Base-by-base conservation (phyloP, 2,888 invertebrate species). In the Scelioninae gen. 1 region DNA sequence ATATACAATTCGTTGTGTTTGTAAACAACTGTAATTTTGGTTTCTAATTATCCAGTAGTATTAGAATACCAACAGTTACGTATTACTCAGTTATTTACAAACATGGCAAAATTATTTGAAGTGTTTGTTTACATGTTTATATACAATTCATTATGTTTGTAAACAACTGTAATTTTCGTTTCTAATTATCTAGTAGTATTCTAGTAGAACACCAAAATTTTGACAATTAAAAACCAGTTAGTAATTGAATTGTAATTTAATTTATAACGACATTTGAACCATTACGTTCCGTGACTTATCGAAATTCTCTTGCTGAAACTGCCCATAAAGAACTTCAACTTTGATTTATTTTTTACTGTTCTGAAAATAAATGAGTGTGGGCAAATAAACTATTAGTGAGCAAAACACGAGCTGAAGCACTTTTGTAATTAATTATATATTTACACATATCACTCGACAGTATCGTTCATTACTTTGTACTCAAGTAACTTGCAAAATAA, bases 311-410 rank as follows among this genome's bases (percentile, higher is more conserved):
- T 29, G 31, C 38, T 38, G 49, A 34, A 58, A 58, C 58, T 58
- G 31, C 38, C 47, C 29, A 56, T 69, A 58, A 69, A 56, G 32
- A 13, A 38, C 34, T 49, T 69, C 8, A 45, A 10, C 29, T 69
- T 69, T 69, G 69, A 69, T 58, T 69, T 58, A 49, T 31, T 69
- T 69, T 56, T 56, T 45, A 62, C 15, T 47, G 62, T 43, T 23
- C 10, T 31, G 13, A 13, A 31, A 29, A 62, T 15, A 31, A 43
- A 32, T 38, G 55, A 45, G 15, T 40, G 31, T 3, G 29, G 13
- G 23, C 7, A 66, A 66, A 40, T 43, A 55, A 68, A 55, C 15
- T 43, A 53, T 43, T 32, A 43, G 55, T 13, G 43, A 55, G 40
- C 55, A 32, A 15, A 43, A 29, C 43, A 15, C 31, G 29, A 23